phyloP scores from a whole-genome alignment of 2,888 invertebrate genomes.

The Syrista parreyssii region DNA sequence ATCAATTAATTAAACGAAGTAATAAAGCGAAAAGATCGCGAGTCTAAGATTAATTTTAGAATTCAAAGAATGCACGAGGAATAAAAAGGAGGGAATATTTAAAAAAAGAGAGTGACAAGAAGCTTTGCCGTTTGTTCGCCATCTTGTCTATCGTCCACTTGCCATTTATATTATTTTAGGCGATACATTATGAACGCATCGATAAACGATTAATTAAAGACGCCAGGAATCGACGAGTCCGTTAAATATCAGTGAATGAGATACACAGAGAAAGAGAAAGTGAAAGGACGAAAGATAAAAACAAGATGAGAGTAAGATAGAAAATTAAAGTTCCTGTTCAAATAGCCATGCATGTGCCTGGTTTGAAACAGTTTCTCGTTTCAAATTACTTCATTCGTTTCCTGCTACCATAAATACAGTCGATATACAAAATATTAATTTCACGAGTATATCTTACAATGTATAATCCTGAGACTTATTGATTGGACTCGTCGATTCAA shows the following conservation, averaged over 20 bases:
- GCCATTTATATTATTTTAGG: neutral
- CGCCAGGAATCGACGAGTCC: neutral
- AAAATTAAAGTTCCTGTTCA: conserved; percentile 4
- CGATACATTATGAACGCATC: neutral
- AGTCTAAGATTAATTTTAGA: neutral
- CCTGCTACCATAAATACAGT: neutral
- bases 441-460: neutral
- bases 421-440: neutral
- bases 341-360: neutral
- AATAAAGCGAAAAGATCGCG: neutral
- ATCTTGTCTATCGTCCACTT: neutral
- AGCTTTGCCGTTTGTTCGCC: neutral
- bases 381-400: neutral
- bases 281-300: neutral
- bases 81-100: neutral
- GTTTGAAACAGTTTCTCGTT: neutral
- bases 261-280: neutral
- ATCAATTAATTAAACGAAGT: neutral
- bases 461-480: neutral
- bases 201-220: neutral
- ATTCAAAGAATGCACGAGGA: neutral
- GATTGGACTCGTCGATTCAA: neutral
- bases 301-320: neutral
- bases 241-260: neutral
- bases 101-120: neutral